Base-by-base conservation (phyloP, 2,888 invertebrate species). In the Liopterus haemorrhoidalis region DNA sequence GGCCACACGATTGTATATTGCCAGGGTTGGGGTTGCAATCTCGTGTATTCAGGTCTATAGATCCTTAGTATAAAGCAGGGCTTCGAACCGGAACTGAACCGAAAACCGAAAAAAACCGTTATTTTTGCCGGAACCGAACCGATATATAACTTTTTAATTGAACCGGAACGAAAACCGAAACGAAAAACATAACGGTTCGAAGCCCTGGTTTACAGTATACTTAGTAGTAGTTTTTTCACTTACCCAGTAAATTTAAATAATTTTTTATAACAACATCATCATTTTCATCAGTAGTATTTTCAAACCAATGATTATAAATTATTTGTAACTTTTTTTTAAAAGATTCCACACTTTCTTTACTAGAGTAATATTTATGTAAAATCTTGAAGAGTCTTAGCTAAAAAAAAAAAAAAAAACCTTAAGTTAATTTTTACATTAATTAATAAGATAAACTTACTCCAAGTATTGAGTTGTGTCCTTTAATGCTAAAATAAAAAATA, bases 391-490 rank as follows among this genome's bases (percentile, higher is more conserved):
- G 48, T 54, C 61, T 59, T 54, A 57, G 57, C 61, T 59, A 46
- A 12, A 55, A 51, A 53, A 51, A 22, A 35, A 50, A 28, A 43
- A 4, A 33, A 3, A 22, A 14, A 35, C 44, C 6, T 44, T 25
- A 36, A 45, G 25, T 11, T 30, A 16, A 33, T 36, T 15, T 33
- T 12, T 19, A 22, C 11, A 32, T 18, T 19, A 24, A 39, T 25
- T 28, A 33, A 27, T 33, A 30, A n/a, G n/a, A 39, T 24, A 39
- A 52, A 74, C 76, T 76, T 64, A 81, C 80, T 1, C 82, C 77
- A 16, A 82, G 81, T 49, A 82, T 83, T 41, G 75, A 71, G 52
- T 75, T 75, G 41, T 78, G 71, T 1, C 82, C 82, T 25, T 83
- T 70, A 73, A 81, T 78, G 55, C 82, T 82, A 64, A 18, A 74